Base-by-base conservation (phyloP, 1,140 invertebrate species). In the Diuraphis noxia region DNA sequence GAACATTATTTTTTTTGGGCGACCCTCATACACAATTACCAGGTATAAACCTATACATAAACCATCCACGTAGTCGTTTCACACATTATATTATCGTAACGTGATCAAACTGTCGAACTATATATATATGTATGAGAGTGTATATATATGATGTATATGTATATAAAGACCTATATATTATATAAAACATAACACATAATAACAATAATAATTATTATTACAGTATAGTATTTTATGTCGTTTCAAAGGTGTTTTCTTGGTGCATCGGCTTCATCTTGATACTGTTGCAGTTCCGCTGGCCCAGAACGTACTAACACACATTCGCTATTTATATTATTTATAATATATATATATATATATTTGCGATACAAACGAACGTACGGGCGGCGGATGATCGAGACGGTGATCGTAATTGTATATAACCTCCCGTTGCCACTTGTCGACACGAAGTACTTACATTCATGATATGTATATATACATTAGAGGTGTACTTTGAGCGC, bases 231-330 rank as follows among this genome's bases (percentile, higher is more conserved):
- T 72, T 72, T n/a, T 72, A n/a, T 72, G 5, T n/a, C 13, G 56
- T 25, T 91, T 82, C 77, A 1, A n/a, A 91, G 89, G 89, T 91
- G 25, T 49, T 91, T 38, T 91, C 89, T 23, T 91, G 89, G 89
- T 82, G 89, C 34, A 13, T 91, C 10, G 89, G 89, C 36, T 91
- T 82, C 46, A 49, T 91, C 77, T 82, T 91, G 77, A 91, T 91
- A 91, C 43, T 91, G 34, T 82, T 91, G 43, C 89, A 91, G 77
- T 91, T 91, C 89, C 63, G 89, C 5, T 91, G 77, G 89, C 89
- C 89, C 23, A 82, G 89, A 91, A 91, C 43, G 43, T 52, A 91
- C 89, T 91, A 81, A 89, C 88, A 72, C 56, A 63, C 56, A 72
- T 72, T 72, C 56, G n/a, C 13, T 72, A n/a, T 72, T 72, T 72